A percentile compares a stretch with the other conserved stretches of the same genome.
These are phyloP conservation scores for Syngnathoides biaculeatus DNA, from an alignment of 2,113 vertebrate species.

Conservation along the genomic window DNA sequence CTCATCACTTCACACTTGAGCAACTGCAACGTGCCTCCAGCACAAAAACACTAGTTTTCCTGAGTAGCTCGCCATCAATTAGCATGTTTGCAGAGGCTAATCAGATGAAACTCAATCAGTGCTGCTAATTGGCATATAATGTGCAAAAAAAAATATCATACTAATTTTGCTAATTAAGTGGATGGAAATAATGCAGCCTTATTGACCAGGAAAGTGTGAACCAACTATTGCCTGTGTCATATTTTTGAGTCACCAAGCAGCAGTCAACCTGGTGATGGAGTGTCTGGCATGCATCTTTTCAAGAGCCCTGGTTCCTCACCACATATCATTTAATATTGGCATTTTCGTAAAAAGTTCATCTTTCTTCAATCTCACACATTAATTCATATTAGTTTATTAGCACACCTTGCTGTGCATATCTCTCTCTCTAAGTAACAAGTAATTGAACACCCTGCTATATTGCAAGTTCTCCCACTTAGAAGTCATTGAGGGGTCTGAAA, in stretches of 20 bases:
- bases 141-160: constrained; percentile 98
- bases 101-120: constrained; percentile 99
- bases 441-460: no score
- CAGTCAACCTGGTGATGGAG: background rate
- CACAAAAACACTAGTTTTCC: constrained; percentile 56
- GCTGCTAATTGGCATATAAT: constrained; percentile 94
- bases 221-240: background rate
- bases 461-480: no score
- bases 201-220: constrained; percentile 71
- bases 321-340: background rate
- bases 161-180: constrained; percentile 98
- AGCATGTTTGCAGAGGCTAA: constrained; percentile 98
- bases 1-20: constrained; percentile 56
- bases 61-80: constrained; percentile 83
- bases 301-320: background rate
- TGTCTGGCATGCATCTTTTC: background rate
- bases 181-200: constrained; percentile 87
- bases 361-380: background rate
- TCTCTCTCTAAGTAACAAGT: no score
- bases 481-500: no score
- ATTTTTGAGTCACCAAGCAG: background rate
- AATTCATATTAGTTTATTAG: constrained; percentile 26
- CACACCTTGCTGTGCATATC: constrained; percentile 25
- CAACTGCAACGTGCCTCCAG: constrained; percentile 53
- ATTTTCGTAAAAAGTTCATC: background rate